phyloP scores from a whole-genome alignment of 2,113 vertebrate genomes.

The Trematocara nigrifrons region DNA sequence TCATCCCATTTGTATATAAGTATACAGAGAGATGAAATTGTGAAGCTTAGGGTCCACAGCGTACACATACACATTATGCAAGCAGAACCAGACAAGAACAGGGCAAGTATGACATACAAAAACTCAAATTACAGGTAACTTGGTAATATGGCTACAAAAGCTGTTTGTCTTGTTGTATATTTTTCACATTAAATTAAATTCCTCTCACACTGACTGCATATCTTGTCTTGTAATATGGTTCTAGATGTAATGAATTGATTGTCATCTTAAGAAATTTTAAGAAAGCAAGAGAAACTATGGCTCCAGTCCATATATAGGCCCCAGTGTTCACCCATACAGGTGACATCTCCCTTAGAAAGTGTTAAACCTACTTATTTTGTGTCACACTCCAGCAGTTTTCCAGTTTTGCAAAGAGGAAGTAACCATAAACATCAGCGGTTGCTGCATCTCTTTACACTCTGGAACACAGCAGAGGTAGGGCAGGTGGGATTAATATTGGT shows the following conservation, averaged over 20 bases:
- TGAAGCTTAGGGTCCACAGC: not conserved
- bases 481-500: not conserved
- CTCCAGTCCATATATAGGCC: not conserved
- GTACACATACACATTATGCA: not conserved
- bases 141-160: not conserved
- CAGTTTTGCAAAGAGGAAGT: not conserved
- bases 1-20: not conserved
- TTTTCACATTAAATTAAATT: not conserved
- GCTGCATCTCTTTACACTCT: not conserved
- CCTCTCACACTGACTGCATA: not conserved
- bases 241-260: not conserved
- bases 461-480: not conserved
- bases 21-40: not conserved
- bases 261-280: not conserved
- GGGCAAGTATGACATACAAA: not conserved
- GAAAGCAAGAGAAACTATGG: not conserved
- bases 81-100: not conserved
- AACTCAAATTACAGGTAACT: not conserved
- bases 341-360: not conserved
- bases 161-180: not conserved
- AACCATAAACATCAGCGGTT: not conserved
- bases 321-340: not conserved
- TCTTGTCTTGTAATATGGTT: not conserved
- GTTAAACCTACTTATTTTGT: not conserved
- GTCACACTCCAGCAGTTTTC: fast-evolving